Conservation (phyloP, 2,113 vertebrate species). For the Erythrolamprus reginae region DNA sequence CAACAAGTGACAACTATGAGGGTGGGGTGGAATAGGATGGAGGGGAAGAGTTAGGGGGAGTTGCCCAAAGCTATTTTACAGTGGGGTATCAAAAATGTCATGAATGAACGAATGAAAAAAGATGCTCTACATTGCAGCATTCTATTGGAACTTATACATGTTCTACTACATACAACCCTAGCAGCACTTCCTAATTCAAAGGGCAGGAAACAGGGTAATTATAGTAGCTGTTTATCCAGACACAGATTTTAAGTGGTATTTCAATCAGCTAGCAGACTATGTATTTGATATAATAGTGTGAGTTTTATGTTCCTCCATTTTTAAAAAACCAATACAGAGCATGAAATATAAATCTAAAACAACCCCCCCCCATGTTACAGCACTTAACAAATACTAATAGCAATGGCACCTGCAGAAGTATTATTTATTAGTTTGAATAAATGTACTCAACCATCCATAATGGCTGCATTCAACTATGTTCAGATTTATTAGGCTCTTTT, state of each 20-base stretch:
- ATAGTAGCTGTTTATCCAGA: not conserved
- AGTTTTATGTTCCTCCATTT: not conserved
- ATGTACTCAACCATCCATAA: constrained; percentile 42
- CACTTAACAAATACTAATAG: constrained; percentile 35
- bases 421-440: constrained; percentile 54
- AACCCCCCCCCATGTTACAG: not conserved
- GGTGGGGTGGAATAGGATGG: not conserved
- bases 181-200: not conserved
- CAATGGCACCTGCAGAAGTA: constrained; percentile 29
- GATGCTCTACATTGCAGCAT: not conserved
- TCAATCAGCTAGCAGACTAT: not conserved
- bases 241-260: not conserved
- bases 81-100: not conserved
- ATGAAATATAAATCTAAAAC: not conserved
- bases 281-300: not conserved
- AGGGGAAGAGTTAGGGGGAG: not conserved
- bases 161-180: not conserved
- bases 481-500: constrained; percentile 42
- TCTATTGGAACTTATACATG: not conserved
- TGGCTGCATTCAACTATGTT: constrained; percentile 40
- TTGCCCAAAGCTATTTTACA: not conserved
- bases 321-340: not conserved
- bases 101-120: not conserved
- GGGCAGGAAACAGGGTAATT: not conserved
- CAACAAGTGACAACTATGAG: not conserved